These are phyloP conservation scores for Orthosia cruda DNA, from an alignment of 2,888 invertebrate species.

Conservation along the genomic window DNA sequence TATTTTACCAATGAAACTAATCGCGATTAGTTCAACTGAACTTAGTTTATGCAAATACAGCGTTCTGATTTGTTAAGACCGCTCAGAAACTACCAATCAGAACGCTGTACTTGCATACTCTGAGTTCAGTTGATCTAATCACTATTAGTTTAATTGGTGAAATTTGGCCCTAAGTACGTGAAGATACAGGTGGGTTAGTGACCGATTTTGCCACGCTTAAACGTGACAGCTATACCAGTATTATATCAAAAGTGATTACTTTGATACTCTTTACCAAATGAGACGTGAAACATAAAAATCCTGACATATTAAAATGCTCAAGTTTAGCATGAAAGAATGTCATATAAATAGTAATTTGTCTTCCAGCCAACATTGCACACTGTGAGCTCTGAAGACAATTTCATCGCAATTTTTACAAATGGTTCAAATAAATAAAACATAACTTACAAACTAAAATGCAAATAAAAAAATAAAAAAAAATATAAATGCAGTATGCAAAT, in stretches of 20 bases:
- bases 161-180: background rate
- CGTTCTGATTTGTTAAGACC: too few relatives aligned
- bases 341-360: constrained; percentile 58
- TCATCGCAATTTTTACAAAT: constrained; percentile 52
- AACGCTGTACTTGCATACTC: too few relatives aligned
- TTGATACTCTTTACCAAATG: background rate
- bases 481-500: too few relatives aligned
- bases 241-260: background rate
- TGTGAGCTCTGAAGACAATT: constrained; percentile 49
- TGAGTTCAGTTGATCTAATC: too few relatives aligned
- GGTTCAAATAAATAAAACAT: constrained; percentile 62
- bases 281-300: background rate
- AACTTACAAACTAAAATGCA: constrained; percentile 43
- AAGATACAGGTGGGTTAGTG: background rate
- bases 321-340: constrained; percentile 33
- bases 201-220: background rate
- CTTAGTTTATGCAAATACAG: too few relatives aligned
- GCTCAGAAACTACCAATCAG: too few relatives aligned
- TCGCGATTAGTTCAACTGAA: too few relatives aligned
- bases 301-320: constrained; percentile 12
- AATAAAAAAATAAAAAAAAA: too few relatives aligned
- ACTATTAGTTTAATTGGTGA: too few relatives aligned
- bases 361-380: constrained; percentile 27
- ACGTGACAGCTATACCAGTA: background rate
- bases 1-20: too few relatives aligned